A percentile compares a stretch with the other conserved stretches of the same genome.
phyloP scores from a whole-genome alignment of 2,797 vertebrate genomes.

The Coluber constrictor region DNA sequence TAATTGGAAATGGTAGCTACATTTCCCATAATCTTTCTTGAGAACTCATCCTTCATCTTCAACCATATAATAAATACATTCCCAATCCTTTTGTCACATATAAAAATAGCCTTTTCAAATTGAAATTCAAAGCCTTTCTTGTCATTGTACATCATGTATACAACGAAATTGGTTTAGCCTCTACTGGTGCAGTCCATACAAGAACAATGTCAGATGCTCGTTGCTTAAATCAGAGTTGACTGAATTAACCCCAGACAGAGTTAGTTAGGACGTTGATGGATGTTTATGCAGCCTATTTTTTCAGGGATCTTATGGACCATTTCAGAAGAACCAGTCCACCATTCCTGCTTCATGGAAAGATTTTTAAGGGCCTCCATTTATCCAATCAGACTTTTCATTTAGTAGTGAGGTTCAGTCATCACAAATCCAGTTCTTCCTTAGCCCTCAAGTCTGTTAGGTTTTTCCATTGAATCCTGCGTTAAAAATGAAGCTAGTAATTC shows the following conservation, averaged over 20 bases:
- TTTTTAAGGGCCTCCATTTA: not conserved
- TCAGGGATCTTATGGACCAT: not conserved
- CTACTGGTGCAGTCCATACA: no score
- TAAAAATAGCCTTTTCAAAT: not conserved
- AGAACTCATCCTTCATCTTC: not conserved
- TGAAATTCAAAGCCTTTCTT: no score
- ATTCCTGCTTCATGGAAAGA: not conserved
- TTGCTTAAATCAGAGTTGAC: not conserved
- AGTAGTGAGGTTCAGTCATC: not conserved
- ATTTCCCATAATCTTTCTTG: not conserved
- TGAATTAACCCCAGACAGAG: not conserved
- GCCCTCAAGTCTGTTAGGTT: not conserved
- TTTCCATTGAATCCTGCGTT: not conserved
- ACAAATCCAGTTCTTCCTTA: not conserved
- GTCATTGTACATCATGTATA: no score
- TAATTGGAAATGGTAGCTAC: not conserved
- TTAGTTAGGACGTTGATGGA: not conserved
- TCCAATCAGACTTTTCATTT: not conserved
- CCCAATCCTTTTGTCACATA: not conserved
- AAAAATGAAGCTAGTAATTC: not conserved
- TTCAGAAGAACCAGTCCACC: not conserved
- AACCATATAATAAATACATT: not conserved
- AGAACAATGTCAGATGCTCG: not conserved
- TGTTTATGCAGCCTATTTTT: not conserved
- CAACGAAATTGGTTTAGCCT: no score